A percentile compares a stretch with the other conserved stretches of the same genome.
phyloP scores from a whole-genome alignment of 37 sponge, comb jelly and placozoan genomes.

The Beroe forskalii region DNA sequence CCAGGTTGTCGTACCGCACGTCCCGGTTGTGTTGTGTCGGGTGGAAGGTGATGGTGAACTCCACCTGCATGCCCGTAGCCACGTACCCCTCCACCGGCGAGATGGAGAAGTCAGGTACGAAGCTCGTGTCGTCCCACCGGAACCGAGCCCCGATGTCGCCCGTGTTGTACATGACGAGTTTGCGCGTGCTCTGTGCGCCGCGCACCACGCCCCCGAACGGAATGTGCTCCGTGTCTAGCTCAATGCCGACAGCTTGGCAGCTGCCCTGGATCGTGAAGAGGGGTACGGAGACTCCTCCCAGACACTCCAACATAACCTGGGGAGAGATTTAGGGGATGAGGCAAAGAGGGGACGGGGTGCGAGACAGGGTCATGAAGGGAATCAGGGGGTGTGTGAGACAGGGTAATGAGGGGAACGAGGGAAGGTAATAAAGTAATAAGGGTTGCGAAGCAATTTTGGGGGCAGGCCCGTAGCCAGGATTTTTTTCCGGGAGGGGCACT shows the following conservation, averaged over 20 bases:
- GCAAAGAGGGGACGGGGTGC: too few species aligned
- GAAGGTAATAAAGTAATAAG: too few species aligned
- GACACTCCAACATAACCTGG: conserved; percentile 83
- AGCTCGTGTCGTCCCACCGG: conserved; percentile 76
- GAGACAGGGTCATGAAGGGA: too few species aligned
- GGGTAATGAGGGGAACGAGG: too few species aligned
- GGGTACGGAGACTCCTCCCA: conserved; percentile 74
- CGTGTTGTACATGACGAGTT: conserved; percentile 82
- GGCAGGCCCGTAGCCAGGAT: too few species aligned
- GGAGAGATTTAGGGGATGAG: too few species aligned
- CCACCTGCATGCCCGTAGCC: conserved; percentile 91
- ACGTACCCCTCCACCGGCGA: conserved; percentile 88
- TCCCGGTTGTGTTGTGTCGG: conserved; percentile 75
- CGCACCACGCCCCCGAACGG: conserved; percentile 92
- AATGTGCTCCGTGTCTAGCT: conserved; percentile 77
- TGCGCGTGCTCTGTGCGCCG: conserved; percentile 78
- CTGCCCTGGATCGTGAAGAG: conserved; percentile 85
- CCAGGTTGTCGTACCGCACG: conserved; percentile 77
- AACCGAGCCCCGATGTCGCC: conserved; percentile 94
- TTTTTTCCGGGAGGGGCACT: too few species aligned
- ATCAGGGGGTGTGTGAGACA: too few species aligned
- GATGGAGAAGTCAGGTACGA: conserved; percentile 89
- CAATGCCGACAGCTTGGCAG: conserved; percentile 83
- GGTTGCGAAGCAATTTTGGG: too few species aligned
- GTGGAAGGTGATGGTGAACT: conserved; percentile 83